phyloP scores from a whole-genome alignment of 2,113 vertebrate species.

The Athene cunicularia region DNA sequence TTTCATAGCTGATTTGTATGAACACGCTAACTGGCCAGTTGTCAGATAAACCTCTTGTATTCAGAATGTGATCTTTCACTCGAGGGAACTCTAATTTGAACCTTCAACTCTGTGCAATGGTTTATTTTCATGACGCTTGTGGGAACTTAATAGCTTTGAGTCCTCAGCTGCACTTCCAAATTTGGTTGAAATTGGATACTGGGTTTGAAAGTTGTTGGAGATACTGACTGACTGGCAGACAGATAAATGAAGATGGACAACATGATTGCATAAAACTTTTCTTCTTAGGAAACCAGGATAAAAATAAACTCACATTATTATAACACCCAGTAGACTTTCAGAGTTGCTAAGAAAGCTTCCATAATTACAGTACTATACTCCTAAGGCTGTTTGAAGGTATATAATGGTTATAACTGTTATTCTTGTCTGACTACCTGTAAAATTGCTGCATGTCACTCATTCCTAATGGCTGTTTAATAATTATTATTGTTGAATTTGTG shows the following conservation, averaged over 20 bases:
- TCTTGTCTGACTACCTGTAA: slow-evolving; percentile 7
- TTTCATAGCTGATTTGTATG: background rate
- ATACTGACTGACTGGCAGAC: background rate
- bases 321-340: background rate
- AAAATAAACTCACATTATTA: slow-evolving; percentile 2
- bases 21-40: background rate
- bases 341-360: slow-evolving; percentile 1
- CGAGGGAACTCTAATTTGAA: background rate
- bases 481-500: background rate
- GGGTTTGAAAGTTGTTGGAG: background rate
- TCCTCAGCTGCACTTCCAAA: background rate
- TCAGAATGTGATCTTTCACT: background rate
- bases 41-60: background rate
- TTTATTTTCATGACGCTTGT: background rate
- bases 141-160: background rate
- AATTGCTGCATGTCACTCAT: slow-evolving; percentile 7
- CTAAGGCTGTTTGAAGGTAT: background rate
- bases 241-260: background rate
- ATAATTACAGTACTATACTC: background rate
- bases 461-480: background rate
- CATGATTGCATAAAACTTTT: background rate
- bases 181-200: background rate
- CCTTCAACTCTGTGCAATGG: background rate
- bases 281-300: background rate
- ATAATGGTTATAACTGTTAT: background rate